Percentiles rank a stretch among this genome's conserved stretches.
Evolutionary conservation across 2,797 vertebrate genomes (phyloP).

Genomic region (Notolabrus celidotus): DNA sequence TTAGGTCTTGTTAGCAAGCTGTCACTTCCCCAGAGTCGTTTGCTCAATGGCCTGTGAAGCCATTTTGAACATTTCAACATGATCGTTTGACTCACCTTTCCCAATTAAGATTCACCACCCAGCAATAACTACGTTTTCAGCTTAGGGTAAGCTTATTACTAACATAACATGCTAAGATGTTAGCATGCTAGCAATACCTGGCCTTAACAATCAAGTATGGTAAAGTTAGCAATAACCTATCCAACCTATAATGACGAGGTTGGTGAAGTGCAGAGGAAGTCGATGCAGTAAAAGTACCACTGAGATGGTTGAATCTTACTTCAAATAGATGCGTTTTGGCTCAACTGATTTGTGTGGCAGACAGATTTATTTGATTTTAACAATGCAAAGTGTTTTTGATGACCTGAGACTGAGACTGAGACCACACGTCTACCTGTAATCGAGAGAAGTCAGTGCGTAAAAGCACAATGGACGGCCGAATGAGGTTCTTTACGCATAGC

Average conservation of each 20-base stretch:
- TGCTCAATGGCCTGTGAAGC: too few species aligned
- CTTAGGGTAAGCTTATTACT: too few species aligned
- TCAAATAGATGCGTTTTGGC: accelerated
- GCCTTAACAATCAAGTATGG: neutral
- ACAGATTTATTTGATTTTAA: neutral
- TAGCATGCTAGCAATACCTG: neutral
- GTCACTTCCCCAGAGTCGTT: too few species aligned
- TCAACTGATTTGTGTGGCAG: too few species aligned
- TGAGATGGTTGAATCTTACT: neutral
- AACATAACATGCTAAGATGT: neutral
- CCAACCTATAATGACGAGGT: too few species aligned
- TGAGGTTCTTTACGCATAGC: neutral
- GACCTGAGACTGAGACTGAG: neutral
- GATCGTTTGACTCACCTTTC: too few species aligned
- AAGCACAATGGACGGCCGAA: conserved; percentile 12
- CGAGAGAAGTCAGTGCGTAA: conserved; percentile 2
- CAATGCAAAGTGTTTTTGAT: neutral
- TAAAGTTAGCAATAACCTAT: neutral
- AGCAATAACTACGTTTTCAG: too few species aligned
- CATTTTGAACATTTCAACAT: too few species aligned
- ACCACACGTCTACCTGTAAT: neutral
- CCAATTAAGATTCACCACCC: too few species aligned
- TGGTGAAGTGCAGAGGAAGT: neutral
- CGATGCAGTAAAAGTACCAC: neutral
- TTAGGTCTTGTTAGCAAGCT: too few species aligned